A percentile compares a stretch with the other conserved stretches of the same genome.
Conservation (phyloP, 2,113 vertebrate species). For the Rhineura floridana region DNA sequence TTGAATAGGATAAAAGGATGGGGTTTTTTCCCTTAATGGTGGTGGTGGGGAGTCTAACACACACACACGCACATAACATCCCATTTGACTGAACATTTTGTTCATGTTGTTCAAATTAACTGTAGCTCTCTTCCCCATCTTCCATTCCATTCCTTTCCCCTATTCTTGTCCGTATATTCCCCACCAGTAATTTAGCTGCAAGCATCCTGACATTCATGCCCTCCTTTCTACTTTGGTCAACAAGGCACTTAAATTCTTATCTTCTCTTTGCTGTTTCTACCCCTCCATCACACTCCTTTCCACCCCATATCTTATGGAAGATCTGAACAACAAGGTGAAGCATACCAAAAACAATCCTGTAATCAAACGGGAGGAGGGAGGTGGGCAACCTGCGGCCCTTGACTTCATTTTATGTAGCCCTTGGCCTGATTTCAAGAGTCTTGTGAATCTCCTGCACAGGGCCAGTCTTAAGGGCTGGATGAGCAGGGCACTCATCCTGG, state of each 20-base stretch:
- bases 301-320: not conserved
- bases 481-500: no score
- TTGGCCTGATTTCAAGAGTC: not conserved
- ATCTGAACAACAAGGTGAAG: conserved; percentile 1
- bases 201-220: conserved; percentile 2
- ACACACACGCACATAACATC: not conserved
- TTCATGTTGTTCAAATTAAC: not conserved
- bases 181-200: conserved; percentile 2
- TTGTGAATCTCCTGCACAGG: not conserved
- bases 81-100: not conserved
- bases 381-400: not conserved
- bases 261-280: not conserved
- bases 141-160: not conserved
- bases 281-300: not conserved
- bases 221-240: conserved; percentile 37
- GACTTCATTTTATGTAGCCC: no score
- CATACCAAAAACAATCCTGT: conserved; percentile 12
- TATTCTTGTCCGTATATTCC: not conserved
- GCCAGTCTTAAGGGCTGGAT: not conserved
- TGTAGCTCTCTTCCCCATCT: not conserved
- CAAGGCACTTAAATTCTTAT: not conserved
- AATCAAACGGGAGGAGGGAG: not conserved
- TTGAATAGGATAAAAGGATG: conserved; percentile 73
- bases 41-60: not conserved
- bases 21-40: not conserved